phyloP scores from a whole-genome alignment of 1,140 invertebrate species.

The Zaprionus kolodkinae region DNA sequence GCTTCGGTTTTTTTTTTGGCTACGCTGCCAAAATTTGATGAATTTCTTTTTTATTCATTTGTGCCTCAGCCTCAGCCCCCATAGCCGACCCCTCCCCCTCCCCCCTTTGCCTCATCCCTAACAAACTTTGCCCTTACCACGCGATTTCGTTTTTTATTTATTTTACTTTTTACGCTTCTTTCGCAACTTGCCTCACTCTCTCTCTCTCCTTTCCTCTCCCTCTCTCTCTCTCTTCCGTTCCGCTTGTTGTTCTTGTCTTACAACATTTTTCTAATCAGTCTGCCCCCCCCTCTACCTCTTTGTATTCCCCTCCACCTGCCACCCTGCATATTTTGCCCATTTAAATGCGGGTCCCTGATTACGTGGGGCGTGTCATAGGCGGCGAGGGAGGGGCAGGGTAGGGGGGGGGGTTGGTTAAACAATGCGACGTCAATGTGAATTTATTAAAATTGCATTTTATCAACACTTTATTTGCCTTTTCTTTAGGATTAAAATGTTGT shows the following conservation, averaged over 20 bases:
- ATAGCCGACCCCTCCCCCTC: background rate
- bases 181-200: conserved; percentile 13
- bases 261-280: conserved; percentile 78
- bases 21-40: conserved; percentile 76
- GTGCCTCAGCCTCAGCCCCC: background rate
- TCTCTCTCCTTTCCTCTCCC: conserved; percentile 14
- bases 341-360: conserved; percentile 70
- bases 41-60: conserved; percentile 81
- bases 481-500: background rate
- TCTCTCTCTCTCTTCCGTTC: conserved; percentile 20
- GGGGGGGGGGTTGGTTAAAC: background rate
- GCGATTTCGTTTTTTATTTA: conserved; percentile 48
- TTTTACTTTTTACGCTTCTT: conserved; percentile 26
- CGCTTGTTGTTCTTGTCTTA: conserved; percentile 64
- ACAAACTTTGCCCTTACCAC: conserved; percentile 36
- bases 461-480: background rate
- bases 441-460: conserved; percentile 9
- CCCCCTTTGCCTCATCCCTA: background rate
- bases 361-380: background rate
- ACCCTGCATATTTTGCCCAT: conserved; percentile 11
- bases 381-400: background rate
- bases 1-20: conserved; percentile 54
- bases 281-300: conserved; percentile 2
- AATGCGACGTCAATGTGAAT: conserved; percentile 7
- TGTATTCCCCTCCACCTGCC: background rate